Percentiles rank a stretch among this genome's conserved stretches.
Evolutionary conservation across 2,113 vertebrate genomes (phyloP).

Genomic region (Panthera leo): DNA sequence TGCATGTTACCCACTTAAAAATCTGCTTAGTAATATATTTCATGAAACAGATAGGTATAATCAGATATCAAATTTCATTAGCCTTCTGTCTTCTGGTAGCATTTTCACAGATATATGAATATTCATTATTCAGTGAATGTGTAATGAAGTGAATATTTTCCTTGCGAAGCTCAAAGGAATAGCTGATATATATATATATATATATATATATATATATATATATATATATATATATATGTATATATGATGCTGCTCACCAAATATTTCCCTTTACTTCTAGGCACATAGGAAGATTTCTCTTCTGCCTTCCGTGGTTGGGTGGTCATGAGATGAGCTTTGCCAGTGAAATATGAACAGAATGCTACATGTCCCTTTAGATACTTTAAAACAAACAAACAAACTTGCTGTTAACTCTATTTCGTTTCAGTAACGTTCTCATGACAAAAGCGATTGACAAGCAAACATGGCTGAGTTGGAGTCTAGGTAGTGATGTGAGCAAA

Average conservation of each 20-base stretch:
- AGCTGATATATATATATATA: neutral
- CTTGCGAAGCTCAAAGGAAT: neutral
- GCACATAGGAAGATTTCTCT: neutral
- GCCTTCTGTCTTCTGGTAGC: neutral
- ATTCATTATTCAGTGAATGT: slow-evolving; percentile 28
- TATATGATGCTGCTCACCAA: neutral
- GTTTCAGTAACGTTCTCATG: neutral
- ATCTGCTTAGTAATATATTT: neutral
- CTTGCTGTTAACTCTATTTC: neutral
- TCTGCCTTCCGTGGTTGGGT: neutral
- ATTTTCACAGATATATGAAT: neutral
- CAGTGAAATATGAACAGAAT: neutral
- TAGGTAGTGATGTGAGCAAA: neutral
- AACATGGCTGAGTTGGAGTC: neutral
- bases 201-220: neutral
- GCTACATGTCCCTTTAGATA: neutral
- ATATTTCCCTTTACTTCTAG: neutral
- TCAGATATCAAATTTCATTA: slow-evolving; percentile 44
- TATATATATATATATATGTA: neutral
- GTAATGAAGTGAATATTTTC: slow-evolving; percentile 1
- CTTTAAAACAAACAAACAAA: neutral
- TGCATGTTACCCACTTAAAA: neutral
- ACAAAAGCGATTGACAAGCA: neutral
- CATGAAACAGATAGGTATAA: neutral
- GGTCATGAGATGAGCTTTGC: neutral